Conservation (phyloP, 2,113 vertebrate species). For the Haemorhous mexicanus region DNA sequence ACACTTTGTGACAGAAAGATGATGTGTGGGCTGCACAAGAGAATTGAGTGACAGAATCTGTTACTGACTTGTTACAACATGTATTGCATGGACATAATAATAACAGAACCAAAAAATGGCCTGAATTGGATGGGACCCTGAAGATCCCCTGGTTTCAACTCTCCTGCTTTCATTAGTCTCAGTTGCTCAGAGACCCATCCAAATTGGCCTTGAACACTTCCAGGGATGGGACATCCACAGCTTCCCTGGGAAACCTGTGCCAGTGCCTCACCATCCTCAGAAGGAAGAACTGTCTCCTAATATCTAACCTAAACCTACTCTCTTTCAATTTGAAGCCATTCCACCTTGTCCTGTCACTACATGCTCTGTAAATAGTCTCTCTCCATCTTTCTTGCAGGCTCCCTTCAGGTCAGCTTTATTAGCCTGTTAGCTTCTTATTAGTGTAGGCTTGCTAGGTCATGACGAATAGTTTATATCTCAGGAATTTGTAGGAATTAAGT, state of each 20-base stretch:
- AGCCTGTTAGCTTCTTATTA: constrained; percentile 67
- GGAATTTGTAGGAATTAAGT: constrained; percentile 28
- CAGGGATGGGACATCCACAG: not conserved
- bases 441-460: constrained; percentile 36
- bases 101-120: not conserved
- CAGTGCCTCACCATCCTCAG: not conserved
- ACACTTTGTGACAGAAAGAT: constrained; percentile 93
- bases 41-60: constrained; percentile 51
- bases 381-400: not conserved
- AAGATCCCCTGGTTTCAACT: not conserved
- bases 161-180: not conserved
- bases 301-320: not conserved
- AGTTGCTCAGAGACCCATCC: not conserved
- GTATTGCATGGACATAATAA: constrained; percentile 32
- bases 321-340: not conserved
- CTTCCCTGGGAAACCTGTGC: not conserved
- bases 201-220: not conserved
- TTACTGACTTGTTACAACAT: constrained; percentile 29
- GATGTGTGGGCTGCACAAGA: constrained; percentile 88
- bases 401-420: not conserved
- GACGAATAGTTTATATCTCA: constrained; percentile 10
- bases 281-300: not conserved
- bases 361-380: not conserved
- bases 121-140: not conserved
- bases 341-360: not conserved